Percentiles rank a stretch among this genome's conserved stretches.
These are phyloP conservation scores for Hypomecis punctinalis DNA, from an alignment of 2,888 invertebrate genomes.

Conservation along the genomic window DNA sequence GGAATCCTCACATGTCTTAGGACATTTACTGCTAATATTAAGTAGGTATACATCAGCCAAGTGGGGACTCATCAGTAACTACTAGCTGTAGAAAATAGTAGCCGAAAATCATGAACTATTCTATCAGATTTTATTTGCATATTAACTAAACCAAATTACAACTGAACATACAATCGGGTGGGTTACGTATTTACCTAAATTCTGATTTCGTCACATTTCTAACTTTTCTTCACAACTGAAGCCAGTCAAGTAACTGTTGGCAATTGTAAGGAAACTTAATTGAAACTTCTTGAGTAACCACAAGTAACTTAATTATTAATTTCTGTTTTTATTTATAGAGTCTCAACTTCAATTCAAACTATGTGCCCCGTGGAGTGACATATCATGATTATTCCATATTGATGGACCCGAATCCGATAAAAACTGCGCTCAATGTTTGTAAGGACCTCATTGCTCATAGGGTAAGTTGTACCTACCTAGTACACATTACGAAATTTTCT, in stretches of 20 bases:
- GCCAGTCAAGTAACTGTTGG: slow-evolving; percentile 1
- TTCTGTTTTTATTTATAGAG: slow-evolving; percentile 84
- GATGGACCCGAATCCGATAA: slow-evolving; percentile 98
- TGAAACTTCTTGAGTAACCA: neutral
- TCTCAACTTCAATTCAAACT: slow-evolving; percentile 92
- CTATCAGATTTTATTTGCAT: neutral
- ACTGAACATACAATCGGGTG: too few species aligned
- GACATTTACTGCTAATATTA: neutral
- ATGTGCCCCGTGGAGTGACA: slow-evolving; percentile 93
- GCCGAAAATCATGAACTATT: too few species aligned
- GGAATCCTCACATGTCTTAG: too few species aligned
- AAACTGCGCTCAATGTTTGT: slow-evolving; percentile 97
- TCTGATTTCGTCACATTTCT: neutral
- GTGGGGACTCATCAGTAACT: too few species aligned
- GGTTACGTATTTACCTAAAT: too few species aligned
- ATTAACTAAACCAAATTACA: too few species aligned
- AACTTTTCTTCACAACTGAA: slow-evolving; percentile 7
- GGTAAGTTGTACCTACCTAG: slow-evolving; percentile 77
- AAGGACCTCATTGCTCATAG: slow-evolving; percentile 94
- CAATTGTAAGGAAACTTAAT: neutral
- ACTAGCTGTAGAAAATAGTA: too few species aligned
- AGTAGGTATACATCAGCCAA: too few species aligned
- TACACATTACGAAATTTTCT: neutral
- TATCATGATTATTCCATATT: slow-evolving; percentile 95
- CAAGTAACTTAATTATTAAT: neutral